Evolutionary conservation across 2,797 vertebrate genomes (phyloP), one percentile per base, ranked within the genome.

Genomic region (Gobionotothen gibberifrons): DNA sequence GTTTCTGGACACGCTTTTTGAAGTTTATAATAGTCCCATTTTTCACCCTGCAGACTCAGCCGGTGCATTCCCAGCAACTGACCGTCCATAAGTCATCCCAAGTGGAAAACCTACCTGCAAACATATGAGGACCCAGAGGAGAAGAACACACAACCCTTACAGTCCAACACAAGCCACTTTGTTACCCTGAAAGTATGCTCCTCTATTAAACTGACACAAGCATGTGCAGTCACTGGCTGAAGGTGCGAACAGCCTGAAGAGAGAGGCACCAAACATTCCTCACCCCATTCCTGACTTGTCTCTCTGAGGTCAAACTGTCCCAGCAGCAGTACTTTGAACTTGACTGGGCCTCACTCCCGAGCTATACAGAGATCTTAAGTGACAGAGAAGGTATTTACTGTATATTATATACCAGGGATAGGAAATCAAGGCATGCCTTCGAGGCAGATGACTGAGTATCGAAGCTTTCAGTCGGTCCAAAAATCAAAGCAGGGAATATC

Each of bases 251-350:
- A 61, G 74, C 68, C 62, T 70, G 58, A 53, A 78, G 57, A 52
- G 32, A 58, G 74, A 76, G 68, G 52, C 72, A 58, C 73, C 71
- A 67, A 46, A 72, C 76, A 82, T 82, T 85, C 80, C 83, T 81
- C 73, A 48, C 15, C 42, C 47, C 29, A 10, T 22, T 78, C 40
- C 54, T 54, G 59, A 61, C 67, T 76, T 14, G 2, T 76, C 81
- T 71, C n/a, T 78, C 43, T 54, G 64, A 29, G 78, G 79, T 88
- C 76, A 69, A 52, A 29, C 43, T 21, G 51, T 47, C 71, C 71
- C 29, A 3, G 66, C 55, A 79, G 66, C 79, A 44, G 56, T 7
- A 46, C 70, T 83, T 62, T 84, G 60, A 85, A 79, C 83, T 75
- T 44, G 14, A 17, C 47, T 13, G 21, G 26, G 76, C 69, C 72